A percentile compares a stretch with the other conserved stretches of the same genome.
These are phyloP conservation scores for Caenorhabditis imperialis DNA, from an alignment of 2,888 invertebrate species.

Conservation along the genomic window DNA sequence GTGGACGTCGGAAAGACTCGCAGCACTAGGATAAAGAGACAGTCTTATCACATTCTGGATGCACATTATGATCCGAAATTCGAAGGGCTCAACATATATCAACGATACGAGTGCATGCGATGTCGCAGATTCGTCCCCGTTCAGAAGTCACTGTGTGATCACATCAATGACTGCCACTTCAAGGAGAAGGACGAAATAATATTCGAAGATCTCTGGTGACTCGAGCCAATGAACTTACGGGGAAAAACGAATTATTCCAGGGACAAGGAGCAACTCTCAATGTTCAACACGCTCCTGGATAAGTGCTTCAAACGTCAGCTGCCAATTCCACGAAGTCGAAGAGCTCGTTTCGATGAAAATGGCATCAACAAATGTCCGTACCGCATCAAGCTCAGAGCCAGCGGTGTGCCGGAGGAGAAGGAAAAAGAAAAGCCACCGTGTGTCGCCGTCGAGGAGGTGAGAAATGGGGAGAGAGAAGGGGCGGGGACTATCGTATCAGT, in stretches of 20 bases:
- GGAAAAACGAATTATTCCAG: slow-evolving; percentile 15
- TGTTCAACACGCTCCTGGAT: slow-evolving; percentile 13
- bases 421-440: too few species aligned
- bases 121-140: slow-evolving; percentile 20
- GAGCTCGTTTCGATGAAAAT: slow-evolving; percentile 4
- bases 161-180: slow-evolving; percentile 27
- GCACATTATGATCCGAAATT: slow-evolving; percentile 3
- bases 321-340: slow-evolving; percentile 38
- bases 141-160: slow-evolving; percentile 42
- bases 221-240: not conserved
- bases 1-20: slow-evolving; percentile 26
- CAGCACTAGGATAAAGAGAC: slow-evolving; percentile 23
- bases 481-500: slow-evolving; percentile 5
- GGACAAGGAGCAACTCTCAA: slow-evolving; percentile 5
- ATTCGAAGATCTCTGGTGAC: slow-evolving; percentile 40
- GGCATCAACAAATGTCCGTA: slow-evolving; percentile 9
- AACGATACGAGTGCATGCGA: slow-evolving; percentile 29
- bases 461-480: not conserved
- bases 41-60: slow-evolving; percentile 22
- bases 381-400: slow-evolving; percentile 17
- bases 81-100: not conserved
- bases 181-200: not conserved
- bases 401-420: slow-evolving; percentile 3
- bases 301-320: slow-evolving; percentile 32
- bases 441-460: not conserved